These are phyloP conservation scores for Globia sparganii DNA, from an alignment of 2,888 invertebrate species.

Conservation along the genomic window DNA sequence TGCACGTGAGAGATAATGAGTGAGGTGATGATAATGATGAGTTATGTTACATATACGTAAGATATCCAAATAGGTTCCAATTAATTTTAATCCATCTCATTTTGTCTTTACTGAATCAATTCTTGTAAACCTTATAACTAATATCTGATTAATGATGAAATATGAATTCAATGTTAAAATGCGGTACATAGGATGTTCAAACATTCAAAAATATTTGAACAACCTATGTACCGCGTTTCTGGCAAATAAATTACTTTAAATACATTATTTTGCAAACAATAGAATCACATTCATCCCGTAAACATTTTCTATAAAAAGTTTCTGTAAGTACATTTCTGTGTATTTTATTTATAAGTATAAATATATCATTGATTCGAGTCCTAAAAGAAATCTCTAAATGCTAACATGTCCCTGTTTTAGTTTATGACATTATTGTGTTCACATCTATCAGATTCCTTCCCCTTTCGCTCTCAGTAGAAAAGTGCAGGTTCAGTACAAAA, in stretches of 20 bases:
- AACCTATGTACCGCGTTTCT: background rate
- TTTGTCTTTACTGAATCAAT: background rate
- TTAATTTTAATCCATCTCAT: background rate
- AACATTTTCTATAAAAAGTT: background rate
- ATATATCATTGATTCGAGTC: background rate
- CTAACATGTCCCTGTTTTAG: slow-evolving; percentile 2
- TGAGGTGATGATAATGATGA: no score
- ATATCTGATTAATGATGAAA: background rate
- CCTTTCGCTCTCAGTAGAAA: slow-evolving; percentile 46
- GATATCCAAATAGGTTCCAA: background rate
- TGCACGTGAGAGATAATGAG: no score
- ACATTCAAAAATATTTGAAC: no score
- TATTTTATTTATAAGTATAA: background rate
- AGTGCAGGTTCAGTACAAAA: slow-evolving; percentile 47
- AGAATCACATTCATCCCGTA: background rate
- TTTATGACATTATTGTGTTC: slow-evolving; percentile 36
- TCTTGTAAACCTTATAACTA: background rate
- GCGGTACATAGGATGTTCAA: no score
- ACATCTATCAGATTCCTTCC: slow-evolving; percentile 48
- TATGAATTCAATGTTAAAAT: no score
- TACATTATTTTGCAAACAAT: background rate
- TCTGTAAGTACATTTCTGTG: background rate
- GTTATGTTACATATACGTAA: background rate
- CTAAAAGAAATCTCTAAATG: slow-evolving; percentile 13
- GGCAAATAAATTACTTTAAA: background rate